Base-by-base conservation (phyloP, 2,797 vertebrate genomes). In the Phyllotis vaccarum region DNA sequence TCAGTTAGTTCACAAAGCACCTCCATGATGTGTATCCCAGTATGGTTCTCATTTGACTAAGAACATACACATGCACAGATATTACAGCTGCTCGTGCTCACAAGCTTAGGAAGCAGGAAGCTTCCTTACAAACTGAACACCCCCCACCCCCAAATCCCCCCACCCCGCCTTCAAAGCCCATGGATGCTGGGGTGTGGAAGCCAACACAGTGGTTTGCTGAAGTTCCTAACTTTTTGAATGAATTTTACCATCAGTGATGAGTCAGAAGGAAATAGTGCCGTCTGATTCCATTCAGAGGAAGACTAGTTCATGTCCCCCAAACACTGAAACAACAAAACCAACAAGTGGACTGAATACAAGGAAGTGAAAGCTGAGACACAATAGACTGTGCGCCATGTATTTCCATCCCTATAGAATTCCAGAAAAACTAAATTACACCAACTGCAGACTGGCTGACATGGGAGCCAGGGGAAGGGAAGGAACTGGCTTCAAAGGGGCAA, bases 1-100 rank as follows among this genome's bases (percentile, higher is more conserved):
- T 56, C 43, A 14, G 0, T 12, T 3, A 7, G 56, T 27, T 16
- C 24, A 22, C 29, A 22, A 14, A 75, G n/a, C 22, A 31, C 6
- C 37, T 49, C 92, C 12, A 2, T 1, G 13, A 40, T 2, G 21
- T 0, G 22, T 34, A 37, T 2, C 17, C 12, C 2, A 0, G 10
- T 6, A 31, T 6, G 3, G 19, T 22, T 34, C 49, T 81, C 83
- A 31, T 31, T 34, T 14, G 3, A 7, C 31, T 24, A 19, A 56
- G 21, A 52, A 13, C 60, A 70, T 17, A 3, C 6, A 17, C 0
- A 34, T 17, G 17, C 24, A 5, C 75, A 85, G 37, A 68, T 66
- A 31, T 19, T 0, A 86, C 70, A 46, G 11, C 34, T 22, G n/a
- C 21, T 74, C n/a, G 5, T 52, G 83, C n/a, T 46, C 75, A 37